Conservation (phyloP, 2,797 vertebrate genomes). For the Liparis tanakae region DNA sequence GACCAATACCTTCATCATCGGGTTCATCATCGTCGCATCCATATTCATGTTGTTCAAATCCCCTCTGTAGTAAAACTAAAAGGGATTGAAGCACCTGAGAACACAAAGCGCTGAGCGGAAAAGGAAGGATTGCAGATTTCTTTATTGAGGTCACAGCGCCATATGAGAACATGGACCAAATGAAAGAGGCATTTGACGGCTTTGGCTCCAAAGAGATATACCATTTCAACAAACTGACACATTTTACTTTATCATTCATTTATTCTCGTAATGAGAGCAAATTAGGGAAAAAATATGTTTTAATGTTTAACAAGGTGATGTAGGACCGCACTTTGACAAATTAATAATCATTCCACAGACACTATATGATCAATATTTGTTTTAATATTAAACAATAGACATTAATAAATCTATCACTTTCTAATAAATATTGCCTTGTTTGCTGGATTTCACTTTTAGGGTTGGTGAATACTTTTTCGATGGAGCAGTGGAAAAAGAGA, state of each 20-base stretch:
- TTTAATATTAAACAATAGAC: slow-evolving; percentile 15
- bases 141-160: slow-evolving; percentile 74
- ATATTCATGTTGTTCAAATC: slow-evolving; percentile 79
- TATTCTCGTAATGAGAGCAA: slow-evolving; percentile 29
- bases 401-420: not conserved
- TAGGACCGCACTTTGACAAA: slow-evolving; percentile 21
- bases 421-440: not conserved
- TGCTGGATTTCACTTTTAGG: not conserved
- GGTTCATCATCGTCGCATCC: slow-evolving; percentile 75
- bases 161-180: not conserved
- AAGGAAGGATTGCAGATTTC: slow-evolving; percentile 59
- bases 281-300: not conserved
- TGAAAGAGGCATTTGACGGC: slow-evolving; percentile 47
- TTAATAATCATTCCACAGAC: slow-evolving; percentile 17
- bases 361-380: slow-evolving; percentile 3
- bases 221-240: slow-evolving; percentile 30
- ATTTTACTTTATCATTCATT: slow-evolving; percentile 11
- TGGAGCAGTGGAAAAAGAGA: not conserved
- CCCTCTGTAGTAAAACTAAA: slow-evolving; percentile 72
- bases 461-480: not conserved
- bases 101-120: slow-evolving; percentile 49
- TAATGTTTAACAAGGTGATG: slow-evolving; percentile 14
- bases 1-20: slow-evolving; percentile 76
- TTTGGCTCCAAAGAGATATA: slow-evolving; percentile 49
- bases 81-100: slow-evolving; percentile 76